phyloP scores from a whole-genome alignment of 2,888 invertebrate genomes.

The Slavum lentiscoides region DNA sequence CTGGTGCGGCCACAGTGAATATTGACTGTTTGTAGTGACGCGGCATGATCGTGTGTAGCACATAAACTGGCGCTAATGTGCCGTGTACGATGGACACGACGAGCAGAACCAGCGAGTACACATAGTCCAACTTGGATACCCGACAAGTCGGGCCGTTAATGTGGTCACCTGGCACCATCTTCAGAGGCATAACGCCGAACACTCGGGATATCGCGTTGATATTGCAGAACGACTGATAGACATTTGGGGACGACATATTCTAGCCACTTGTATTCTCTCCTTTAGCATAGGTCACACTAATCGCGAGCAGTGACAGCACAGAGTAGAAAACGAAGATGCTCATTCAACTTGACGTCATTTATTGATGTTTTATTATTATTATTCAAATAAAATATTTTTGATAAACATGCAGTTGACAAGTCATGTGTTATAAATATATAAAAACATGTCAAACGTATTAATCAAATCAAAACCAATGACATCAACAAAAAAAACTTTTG shows the following conservation, averaged over 20 bases:
- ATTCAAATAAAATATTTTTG: too few relatives aligned
- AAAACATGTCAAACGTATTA: background rate
- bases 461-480: conserved; percentile 13
- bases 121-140: conserved; percentile 14
- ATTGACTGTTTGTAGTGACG: conserved; percentile 23
- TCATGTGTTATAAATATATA: too few relatives aligned
- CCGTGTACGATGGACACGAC: conserved; percentile 47
- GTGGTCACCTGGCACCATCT: conserved; percentile 17
- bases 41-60: conserved; percentile 53
- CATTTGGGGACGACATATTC: conserved; percentile 17
- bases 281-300: too few relatives aligned
- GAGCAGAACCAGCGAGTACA: conserved; percentile 39
- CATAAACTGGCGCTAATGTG: conserved; percentile 53
- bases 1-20: background rate
- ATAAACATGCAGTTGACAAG: too few relatives aligned
- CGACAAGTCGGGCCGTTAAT: conserved; percentile 5
- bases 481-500: background rate
- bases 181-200: conserved; percentile 55
- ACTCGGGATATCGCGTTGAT: conserved; percentile 52
- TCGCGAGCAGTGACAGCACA: too few relatives aligned
- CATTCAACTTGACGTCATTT: too few relatives aligned
- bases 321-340: too few relatives aligned
- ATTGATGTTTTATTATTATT: too few relatives aligned
- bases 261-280: too few relatives aligned
- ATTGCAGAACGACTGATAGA: conserved; percentile 45